Evolutionary conservation across 2,888 invertebrate genomes (phyloP), one percentile per base, ranked within the genome.

Genomic region (Chalcis sispes): DNA sequence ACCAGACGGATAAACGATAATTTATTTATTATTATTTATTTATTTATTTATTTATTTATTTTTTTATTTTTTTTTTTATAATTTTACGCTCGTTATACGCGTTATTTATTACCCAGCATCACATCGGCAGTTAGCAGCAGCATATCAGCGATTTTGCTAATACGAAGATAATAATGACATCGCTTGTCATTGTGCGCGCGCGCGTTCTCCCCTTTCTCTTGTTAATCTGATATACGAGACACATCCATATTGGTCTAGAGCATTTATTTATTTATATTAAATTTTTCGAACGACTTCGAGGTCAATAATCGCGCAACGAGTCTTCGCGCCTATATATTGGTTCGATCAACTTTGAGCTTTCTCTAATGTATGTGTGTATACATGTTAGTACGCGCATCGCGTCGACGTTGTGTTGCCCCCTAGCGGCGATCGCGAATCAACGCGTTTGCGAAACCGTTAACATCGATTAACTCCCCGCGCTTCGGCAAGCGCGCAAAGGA

Each of bases 101-200:
- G 48, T 67, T 69, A 58, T 58, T 42, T 54, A 54, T 50, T 56
- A 69, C 29, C 61, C 70, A 77, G 71, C 64, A 64, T 77, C 69
- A 72, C 64, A 69, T 67, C 58, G 75, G 75, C 72, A 75, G 77
- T 77, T 69, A 72, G 50, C 72, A 77, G 58, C 75, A 77, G 64
- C 58, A 54, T 66, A 67, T 71, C 48, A 62, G 74, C 46, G 36
- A 46, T 70, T 70, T 48, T 29, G 40, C 23, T 40, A 50, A 61
- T 66, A 72, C 46, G 42, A 70, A 36, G 48, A 56, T 36, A 71
- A 66, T 48, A 46, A 61, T 59, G 40, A 23, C 10, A 25, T 46
- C 48, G 40, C 27, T 50, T 67, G 42, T 67, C 67, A 65, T 46
- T 18, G 15, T 50, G 54, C 20, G 48, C 29, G 15, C 46, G 48